A percentile compares a stretch with the other conserved stretches of the same genome.
Evolutionary conservation across 92 coral and sea anemone genomes (phyloP).

Genomic region (Epizoanthus rinbou): DNA sequence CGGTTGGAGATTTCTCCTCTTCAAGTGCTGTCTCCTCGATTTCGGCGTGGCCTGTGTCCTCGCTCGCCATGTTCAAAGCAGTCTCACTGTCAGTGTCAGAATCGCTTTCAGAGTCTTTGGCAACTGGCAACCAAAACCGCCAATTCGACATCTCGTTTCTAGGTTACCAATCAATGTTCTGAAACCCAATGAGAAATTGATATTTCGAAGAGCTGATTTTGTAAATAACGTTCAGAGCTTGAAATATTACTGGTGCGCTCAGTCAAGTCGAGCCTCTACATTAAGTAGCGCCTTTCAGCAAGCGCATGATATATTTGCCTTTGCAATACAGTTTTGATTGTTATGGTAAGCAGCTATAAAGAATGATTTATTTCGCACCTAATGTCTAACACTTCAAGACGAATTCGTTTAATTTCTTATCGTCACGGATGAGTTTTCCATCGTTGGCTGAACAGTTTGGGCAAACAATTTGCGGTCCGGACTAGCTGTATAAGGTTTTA

Average conservation of each 20-base stretch:
- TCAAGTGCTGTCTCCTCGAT: background rate
- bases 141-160: constrained; percentile 16
- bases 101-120: constrained; percentile 10
- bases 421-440: constrained; percentile 1
- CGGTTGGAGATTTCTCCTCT: constrained; percentile 17
- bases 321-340: background rate
- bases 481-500: background rate
- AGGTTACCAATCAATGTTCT: constrained; percentile 35
- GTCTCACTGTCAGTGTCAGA: constrained; percentile 23
- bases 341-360: constrained; percentile 12
- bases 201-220: background rate
- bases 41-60: constrained; percentile 8
- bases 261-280: background rate
- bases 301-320: constrained; percentile 2
- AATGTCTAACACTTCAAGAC: background rate
- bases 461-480: background rate
- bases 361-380: background rate
- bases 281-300: background rate
- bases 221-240: constrained; percentile 14
- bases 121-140: constrained; percentile 3
- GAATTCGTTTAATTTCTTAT: background rate
- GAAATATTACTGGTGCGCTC: constrained; percentile 8
- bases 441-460: background rate
- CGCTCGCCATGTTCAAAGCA: constrained; percentile 18
- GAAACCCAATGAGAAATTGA: background rate